phyloP scores from a whole-genome alignment of 2,888 invertebrate genomes.

The Eudasyphora cyanicolor region DNA sequence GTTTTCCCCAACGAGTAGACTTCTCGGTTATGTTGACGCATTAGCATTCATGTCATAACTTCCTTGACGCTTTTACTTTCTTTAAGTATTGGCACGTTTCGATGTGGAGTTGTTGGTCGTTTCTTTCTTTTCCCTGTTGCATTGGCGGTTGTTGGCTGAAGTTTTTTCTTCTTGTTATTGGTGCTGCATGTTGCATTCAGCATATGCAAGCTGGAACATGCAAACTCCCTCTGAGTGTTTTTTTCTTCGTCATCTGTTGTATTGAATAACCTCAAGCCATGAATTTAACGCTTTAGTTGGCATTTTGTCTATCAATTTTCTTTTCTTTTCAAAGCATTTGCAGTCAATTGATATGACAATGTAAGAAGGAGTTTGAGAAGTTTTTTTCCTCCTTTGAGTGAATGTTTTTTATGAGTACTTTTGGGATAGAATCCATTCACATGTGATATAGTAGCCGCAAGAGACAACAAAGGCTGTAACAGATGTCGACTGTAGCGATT shows the following conservation, averaged over 20 bases:
- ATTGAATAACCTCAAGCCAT: slow-evolving; percentile 49
- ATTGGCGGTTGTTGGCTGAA: not conserved
- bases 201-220: slow-evolving; percentile 40
- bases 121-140: too few species aligned
- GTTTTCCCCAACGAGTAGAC: not conserved
- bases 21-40: slow-evolving; percentile 49
- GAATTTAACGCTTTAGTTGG: slow-evolving; percentile 40
- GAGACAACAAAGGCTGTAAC: too few species aligned
- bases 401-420: slow-evolving; percentile 1
- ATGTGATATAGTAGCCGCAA: too few species aligned
- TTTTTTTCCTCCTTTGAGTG: not conserved
- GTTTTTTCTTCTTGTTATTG: slow-evolving; percentile 19
- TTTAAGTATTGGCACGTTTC: slow-evolving; percentile 51
- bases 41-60: slow-evolving; percentile 63
- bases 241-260: not conserved
- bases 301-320: not conserved
- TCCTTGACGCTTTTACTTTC: slow-evolving; percentile 64
- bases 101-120: not conserved
- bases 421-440: too few species aligned
- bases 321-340: not conserved
- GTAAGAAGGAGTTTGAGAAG: slow-evolving; percentile 4
- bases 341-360: not conserved
- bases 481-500: not conserved
- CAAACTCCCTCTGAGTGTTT: slow-evolving; percentile 47
- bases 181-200: slow-evolving; percentile 45